phyloP scores from a whole-genome alignment of 2,797 vertebrate genomes.

The Morelia viridis region DNA sequence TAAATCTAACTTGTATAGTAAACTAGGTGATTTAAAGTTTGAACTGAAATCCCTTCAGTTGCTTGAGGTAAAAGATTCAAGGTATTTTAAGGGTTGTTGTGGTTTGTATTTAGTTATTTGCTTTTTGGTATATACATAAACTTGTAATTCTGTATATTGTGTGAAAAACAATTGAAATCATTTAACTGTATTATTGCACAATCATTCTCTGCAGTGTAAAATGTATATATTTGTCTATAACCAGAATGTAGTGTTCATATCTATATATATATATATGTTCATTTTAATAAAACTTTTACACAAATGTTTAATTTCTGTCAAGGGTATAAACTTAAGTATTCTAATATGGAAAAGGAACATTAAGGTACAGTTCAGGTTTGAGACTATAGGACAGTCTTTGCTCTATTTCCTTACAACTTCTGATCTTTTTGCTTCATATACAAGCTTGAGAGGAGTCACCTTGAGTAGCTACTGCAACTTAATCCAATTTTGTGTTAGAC shows the following conservation, averaged over 20 bases:
- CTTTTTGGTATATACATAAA: neutral
- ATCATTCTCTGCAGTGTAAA: constrained; percentile 65
- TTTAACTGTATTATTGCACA: constrained; percentile 8
- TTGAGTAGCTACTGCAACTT: neutral
- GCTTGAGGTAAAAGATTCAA: neutral
- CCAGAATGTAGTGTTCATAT: constrained; percentile 39
- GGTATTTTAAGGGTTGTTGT: neutral
- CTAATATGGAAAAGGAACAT: neutral
- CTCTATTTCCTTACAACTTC: neutral
- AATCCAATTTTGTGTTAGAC: neutral
- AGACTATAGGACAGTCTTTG: neutral
- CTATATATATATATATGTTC: constrained; percentile 33
- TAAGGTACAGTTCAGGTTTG: neutral
- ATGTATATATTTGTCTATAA: constrained; percentile 68
- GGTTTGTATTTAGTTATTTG: neutral
- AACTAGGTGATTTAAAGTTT: neutral
- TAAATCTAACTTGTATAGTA: neutral
- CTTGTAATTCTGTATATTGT: constrained; percentile 5
- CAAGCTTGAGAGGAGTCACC: neutral
- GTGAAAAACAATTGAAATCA: constrained; percentile 23
- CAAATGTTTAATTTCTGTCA: neutral
- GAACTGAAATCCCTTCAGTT: neutral
- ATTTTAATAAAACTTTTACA: constrained; percentile 23
- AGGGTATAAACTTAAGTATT: neutral
- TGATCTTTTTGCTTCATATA: neutral